phyloP scores from a whole-genome alignment of 1,140 invertebrate genomes.

The Xylocopa sonorina region DNA sequence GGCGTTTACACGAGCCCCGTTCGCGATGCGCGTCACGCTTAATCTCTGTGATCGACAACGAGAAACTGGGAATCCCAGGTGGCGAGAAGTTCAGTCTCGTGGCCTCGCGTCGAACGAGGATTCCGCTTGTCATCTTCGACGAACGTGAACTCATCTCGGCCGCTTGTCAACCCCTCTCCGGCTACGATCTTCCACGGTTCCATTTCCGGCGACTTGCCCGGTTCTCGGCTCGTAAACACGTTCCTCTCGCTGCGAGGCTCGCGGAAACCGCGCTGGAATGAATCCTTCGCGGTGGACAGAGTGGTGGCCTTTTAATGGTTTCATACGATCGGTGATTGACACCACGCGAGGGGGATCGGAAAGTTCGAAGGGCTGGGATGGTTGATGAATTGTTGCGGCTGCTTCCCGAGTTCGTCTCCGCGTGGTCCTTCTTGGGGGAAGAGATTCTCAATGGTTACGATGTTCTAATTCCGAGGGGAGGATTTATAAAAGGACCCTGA shows the following conservation, averaged over 20 bases:
- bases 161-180: constrained; percentile 32
- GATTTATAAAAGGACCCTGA: not conserved
- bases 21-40: constrained; percentile 2
- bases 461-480: not conserved
- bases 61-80: constrained; percentile 14
- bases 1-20: not conserved
- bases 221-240: constrained; percentile 47
- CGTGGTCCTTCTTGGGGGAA: not conserved
- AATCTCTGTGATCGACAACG: constrained; percentile 44
- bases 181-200: constrained; percentile 38
- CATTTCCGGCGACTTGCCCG: constrained; percentile 39
- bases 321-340: not conserved
- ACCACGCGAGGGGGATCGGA: not conserved
- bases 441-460: not conserved
- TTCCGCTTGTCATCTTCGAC: constrained; percentile 54
- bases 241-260: constrained; percentile 7
- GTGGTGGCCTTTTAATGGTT: not conserved
- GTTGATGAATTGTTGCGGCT: not conserved
- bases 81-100: constrained; percentile 28
- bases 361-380: not conserved
- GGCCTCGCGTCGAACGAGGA: constrained; percentile 52
- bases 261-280: not conserved
- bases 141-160: constrained; percentile 53
- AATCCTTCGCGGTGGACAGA: not conserved
- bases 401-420: too few relatives aligned